Percentiles rank a stretch among this genome's conserved stretches.
Evolutionary conservation across 1,140 invertebrate genomes (phyloP).

Genomic region (Cyclina sinensis): DNA sequence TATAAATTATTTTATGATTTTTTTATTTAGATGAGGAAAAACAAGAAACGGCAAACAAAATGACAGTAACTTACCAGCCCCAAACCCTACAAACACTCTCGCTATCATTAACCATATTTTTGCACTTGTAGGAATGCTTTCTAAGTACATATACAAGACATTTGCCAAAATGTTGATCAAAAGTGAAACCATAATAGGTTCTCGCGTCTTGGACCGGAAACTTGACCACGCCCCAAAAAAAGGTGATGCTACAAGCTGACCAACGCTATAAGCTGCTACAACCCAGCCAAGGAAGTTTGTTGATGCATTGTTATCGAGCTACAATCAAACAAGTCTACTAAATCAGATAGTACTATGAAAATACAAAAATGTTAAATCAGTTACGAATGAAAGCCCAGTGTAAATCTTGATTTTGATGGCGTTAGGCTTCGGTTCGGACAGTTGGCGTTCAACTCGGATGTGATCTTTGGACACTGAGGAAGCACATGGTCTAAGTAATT

Average conservation of each 20-base stretch:
- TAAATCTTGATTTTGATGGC: too few relatives aligned
- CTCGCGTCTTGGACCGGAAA: constrained; percentile 90
- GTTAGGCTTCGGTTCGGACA: too few relatives aligned
- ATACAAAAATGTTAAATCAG: too few relatives aligned
- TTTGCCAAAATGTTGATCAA: constrained; percentile 92
- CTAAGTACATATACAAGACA: constrained; percentile 92
- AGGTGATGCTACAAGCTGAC: constrained; percentile 95
- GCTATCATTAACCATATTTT: constrained; percentile 92
- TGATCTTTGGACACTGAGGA: too few relatives aligned
- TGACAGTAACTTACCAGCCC: constrained; percentile 94
- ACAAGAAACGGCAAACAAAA: too few relatives aligned
- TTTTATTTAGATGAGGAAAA: too few relatives aligned
- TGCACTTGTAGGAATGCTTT: constrained; percentile 89
- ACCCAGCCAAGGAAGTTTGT: constrained; percentile 95
- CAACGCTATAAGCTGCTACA: constrained; percentile 95
- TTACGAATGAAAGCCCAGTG: too few relatives aligned
- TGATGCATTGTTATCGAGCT: constrained; percentile 92
- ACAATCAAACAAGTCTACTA: constrained; percentile 77
- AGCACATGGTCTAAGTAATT: too few relatives aligned
- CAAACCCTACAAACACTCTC: constrained; percentile 94
- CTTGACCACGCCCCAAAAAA: constrained; percentile 95
- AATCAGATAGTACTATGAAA: too few relatives aligned
- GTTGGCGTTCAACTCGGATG: too few relatives aligned
- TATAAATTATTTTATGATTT: too few relatives aligned
- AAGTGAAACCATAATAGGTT: constrained; percentile 92